Conservation (phyloP, 2,113 vertebrate genomes). For the Erythrocercus mccallii region DNA sequence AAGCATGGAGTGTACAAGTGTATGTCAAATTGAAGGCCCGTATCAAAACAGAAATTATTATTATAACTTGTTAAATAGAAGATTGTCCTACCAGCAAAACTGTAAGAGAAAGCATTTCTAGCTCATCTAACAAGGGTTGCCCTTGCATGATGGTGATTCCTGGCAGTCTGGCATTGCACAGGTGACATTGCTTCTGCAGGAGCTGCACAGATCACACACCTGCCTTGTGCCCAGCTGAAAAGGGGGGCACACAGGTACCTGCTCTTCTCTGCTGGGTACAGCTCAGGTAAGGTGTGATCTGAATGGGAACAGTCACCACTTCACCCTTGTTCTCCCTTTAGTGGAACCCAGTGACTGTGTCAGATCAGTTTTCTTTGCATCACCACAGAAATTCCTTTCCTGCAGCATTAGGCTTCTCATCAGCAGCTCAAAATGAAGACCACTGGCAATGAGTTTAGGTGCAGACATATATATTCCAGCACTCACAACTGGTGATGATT, state of each 20-base stretch:
- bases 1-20: neutral
- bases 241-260: too few species aligned
- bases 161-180: neutral
- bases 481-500: neutral
- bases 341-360: neutral
- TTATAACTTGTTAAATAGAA: neutral
- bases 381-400: neutral
- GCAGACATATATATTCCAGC: neutral
- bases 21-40: neutral
- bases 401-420: neutral
- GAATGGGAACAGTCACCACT: neutral
- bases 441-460: neutral
- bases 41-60: neutral
- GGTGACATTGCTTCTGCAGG: neutral
- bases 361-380: neutral
- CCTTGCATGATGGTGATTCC: rapidly evolving
- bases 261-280: neutral
- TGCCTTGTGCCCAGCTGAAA: neutral
- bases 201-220: neutral
- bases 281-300: neutral
- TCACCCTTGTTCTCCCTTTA: neutral
- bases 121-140: neutral
- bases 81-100: neutral
- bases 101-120: neutral
- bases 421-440: neutral